A percentile compares a stretch with the other conserved stretches of the same genome.
Evolutionary conservation across 2,113 vertebrate genomes (phyloP).

Genomic region (Cnemophilus loriae): DNA sequence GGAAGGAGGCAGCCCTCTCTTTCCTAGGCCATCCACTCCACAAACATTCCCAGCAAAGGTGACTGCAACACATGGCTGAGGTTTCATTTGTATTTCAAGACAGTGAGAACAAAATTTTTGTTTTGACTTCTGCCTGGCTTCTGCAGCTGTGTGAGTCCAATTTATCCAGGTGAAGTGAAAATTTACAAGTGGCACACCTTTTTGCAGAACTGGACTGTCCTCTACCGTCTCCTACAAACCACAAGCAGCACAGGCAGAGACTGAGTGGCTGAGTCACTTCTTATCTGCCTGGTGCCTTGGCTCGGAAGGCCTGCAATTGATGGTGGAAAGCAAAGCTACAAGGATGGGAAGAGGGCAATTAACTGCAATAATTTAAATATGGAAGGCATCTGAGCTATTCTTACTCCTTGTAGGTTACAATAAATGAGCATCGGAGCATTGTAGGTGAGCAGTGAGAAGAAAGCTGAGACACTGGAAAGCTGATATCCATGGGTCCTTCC

Average conservation of each 20-base stretch:
- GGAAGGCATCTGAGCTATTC: neutral
- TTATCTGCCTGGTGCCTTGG: neutral
- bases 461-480: neutral
- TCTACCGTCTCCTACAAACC: neutral
- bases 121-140: neutral
- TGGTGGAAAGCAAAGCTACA: neutral
- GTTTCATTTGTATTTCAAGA: neutral
- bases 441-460: neutral
- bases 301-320: neutral
- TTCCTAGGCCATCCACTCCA: neutral
- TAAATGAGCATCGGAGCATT: neutral
- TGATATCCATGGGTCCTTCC: neutral
- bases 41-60: neutral
- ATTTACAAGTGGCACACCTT: neutral
- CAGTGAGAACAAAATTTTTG: neutral
- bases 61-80: too few relatives aligned
- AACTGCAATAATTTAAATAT: neutral
- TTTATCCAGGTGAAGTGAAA: neutral
- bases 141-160: neutral
- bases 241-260: rapidly evolving
- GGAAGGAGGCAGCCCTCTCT: neutral
- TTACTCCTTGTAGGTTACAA: neutral
- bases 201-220: neutral
- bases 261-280: neutral
- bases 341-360: neutral